Evolutionary conservation across 2,113 vertebrate genomes (phyloP), one percentile per base, ranked within the genome.

Genomic region (Pollimyrus isidori): DNA sequence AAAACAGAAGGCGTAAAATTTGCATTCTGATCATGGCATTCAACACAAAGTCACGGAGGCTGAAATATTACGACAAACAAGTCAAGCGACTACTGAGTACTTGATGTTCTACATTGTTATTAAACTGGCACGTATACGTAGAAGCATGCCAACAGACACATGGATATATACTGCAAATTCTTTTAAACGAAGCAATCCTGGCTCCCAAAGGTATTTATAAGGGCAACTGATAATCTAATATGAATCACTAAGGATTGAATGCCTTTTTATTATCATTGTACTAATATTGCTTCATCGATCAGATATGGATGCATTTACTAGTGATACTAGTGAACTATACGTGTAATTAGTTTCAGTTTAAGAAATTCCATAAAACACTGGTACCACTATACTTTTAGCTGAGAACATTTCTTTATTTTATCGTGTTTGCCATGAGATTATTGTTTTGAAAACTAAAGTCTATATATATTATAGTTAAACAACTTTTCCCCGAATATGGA

Each of bases 1-100:
- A 50, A 87, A 87, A 39, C 50, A 35, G 50, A 87, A 87, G 49
- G 85, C 49, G 85, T 35, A 35, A 87, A 53, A 52, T 87, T 87
- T 53, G 50, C 9, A 53, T 87, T 26, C 48, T 52, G 50, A 87
- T 53, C 50, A 48, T 53, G 26, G 26, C 26, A 30, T 50, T 87
- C n/a, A n/a, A 21, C 15, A n/a, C 85, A 87, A 53, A 23, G 85
- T 53, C 26, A 53, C 26, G 85, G 50, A 53, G 50, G 50, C 85
- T 49, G 48, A 39, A 30, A 35, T 87, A 35, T 87, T 52, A 87
- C 48, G 26, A 48, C 35, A 87, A 56, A 87, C 2, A 48, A 53
- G 85, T 49, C n/a, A 39, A 48, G 49, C 85, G 50, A 19, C 85
- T 53, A 80, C 35, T 19, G 73, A 80, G 35, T 80, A 80, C 73